Percentiles rank a stretch among this genome's conserved stretches.
Evolutionary conservation across 2,113 vertebrate species (phyloP).

Genomic region (Oceanodroma tethys): DNA sequence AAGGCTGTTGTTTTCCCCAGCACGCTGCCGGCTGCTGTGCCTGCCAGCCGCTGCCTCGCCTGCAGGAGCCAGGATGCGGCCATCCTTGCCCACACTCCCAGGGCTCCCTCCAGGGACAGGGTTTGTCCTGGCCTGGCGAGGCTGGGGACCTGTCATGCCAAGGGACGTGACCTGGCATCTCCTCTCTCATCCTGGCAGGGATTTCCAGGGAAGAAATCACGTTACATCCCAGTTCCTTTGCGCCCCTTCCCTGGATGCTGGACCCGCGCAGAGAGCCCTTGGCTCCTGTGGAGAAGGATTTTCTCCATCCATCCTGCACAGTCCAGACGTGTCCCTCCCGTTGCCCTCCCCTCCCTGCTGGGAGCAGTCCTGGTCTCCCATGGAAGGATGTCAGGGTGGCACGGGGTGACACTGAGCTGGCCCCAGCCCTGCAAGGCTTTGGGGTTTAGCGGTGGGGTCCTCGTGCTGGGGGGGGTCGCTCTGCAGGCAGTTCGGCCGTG

Average conservation of each 20-base stretch:
- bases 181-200: neutral
- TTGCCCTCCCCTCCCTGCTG: neutral
- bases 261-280: accelerated
- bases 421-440: neutral
- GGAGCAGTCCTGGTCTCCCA: accelerated
- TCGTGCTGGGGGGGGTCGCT: neutral
- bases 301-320: neutral
- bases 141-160: neutral
- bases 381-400: neutral
- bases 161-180: neutral
- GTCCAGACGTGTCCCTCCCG: accelerated
- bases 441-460: neutral
- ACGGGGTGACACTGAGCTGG: neutral
- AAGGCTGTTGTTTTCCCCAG: slow-evolving; percentile 35
- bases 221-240: neutral
- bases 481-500: accelerated
- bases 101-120: accelerated
- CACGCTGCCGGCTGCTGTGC: neutral
- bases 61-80: neutral
- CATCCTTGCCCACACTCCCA: neutral
- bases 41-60: neutral
- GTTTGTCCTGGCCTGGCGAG: accelerated
- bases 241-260: accelerated
- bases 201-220: neutral
- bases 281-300: neutral